Conservation (phyloP, 1,140 invertebrate species). For the Gryon sp. region DNA sequence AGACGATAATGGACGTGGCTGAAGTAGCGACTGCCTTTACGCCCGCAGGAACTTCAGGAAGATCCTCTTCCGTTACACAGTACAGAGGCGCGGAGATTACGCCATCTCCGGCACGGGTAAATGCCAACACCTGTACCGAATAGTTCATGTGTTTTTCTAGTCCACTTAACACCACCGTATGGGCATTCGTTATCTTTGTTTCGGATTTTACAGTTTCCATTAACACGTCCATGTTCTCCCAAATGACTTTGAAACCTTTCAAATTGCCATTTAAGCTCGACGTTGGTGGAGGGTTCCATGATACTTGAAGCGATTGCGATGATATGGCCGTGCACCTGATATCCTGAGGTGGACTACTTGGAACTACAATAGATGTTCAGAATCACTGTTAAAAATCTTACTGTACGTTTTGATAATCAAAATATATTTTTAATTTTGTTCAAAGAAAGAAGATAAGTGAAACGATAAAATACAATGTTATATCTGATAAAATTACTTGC, state of each 20-base stretch:
- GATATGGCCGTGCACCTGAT: constrained; percentile 88
- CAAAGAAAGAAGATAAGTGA: neutral
- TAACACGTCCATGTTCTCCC: constrained; percentile 78
- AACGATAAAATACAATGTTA: neutral
- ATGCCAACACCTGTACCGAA: constrained; percentile 90
- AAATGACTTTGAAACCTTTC: constrained; percentile 93
- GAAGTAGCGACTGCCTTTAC: constrained; percentile 93
- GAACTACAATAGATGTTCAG: constrained; percentile 83
- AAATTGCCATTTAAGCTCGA: constrained; percentile 92
- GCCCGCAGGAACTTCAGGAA: constrained; percentile 91
- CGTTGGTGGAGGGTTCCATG: constrained; percentile 90
- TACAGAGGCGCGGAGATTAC: constrained; percentile 89
- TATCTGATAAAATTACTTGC: too few species aligned
- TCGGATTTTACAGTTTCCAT: constrained; percentile 74
- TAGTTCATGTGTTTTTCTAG: constrained; percentile 95
- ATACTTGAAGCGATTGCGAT: constrained; percentile 90
- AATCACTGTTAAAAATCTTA: too few species aligned
- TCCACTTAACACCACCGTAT: constrained; percentile 84
- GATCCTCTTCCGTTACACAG: constrained; percentile 94
- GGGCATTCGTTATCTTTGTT: constrained; percentile 84
- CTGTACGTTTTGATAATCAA: too few species aligned
- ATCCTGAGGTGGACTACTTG: constrained; percentile 88
- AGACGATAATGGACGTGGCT: constrained; percentile 90
- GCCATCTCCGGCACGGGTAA: constrained; percentile 93
- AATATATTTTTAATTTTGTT: neutral